A percentile compares a stretch with the other conserved stretches of the same genome.
Evolutionary conservation across 2,888 invertebrate species (phyloP).

Genomic region (Plagodis pulveraria): DNA sequence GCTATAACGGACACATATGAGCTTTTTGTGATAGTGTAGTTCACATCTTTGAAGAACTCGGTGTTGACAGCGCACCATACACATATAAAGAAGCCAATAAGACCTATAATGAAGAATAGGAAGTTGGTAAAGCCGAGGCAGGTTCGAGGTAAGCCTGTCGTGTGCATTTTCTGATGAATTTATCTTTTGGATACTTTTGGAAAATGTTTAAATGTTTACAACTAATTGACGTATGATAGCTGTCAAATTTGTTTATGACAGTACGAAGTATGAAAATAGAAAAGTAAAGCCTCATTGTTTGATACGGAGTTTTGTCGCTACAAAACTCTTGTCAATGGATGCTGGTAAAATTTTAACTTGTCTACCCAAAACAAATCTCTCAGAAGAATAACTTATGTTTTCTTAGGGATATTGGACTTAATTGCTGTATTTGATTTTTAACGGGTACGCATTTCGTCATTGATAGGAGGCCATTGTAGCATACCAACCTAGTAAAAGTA

Average conservation of each 20-base stretch:
- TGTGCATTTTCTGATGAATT: constrained; percentile 59
- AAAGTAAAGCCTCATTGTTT: too few relatives aligned
- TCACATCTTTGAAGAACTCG: constrained; percentile 71
- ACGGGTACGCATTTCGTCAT: too few relatives aligned
- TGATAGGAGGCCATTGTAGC: too few relatives aligned
- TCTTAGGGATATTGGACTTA: too few relatives aligned
- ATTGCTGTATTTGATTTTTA: too few relatives aligned
- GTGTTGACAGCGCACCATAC: constrained; percentile 71
- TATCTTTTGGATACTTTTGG: not conserved
- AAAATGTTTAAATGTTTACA: not conserved
- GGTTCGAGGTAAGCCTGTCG: constrained; percentile 68
- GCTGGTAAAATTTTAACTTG: too few relatives aligned
- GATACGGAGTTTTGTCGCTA: too few relatives aligned
- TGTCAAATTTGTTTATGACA: not conserved
- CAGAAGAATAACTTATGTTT: too few relatives aligned
- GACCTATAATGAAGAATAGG: constrained; percentile 60
- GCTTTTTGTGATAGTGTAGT: constrained; percentile 71
- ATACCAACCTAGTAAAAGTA: too few relatives aligned
- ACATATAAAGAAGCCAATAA: constrained; percentile 58
- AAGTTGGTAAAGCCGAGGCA: constrained; percentile 75
- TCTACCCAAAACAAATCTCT: too few relatives aligned
- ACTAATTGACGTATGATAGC: not conserved
- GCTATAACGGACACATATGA: constrained; percentile 57
- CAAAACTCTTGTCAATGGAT: too few relatives aligned
- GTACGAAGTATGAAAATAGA: too few relatives aligned